A percentile compares a stretch with the other conserved stretches of the same genome.
These are phyloP conservation scores for Argyrosomus regius DNA, from an alignment of 2,797 vertebrate genomes.

Conservation along the genomic window DNA sequence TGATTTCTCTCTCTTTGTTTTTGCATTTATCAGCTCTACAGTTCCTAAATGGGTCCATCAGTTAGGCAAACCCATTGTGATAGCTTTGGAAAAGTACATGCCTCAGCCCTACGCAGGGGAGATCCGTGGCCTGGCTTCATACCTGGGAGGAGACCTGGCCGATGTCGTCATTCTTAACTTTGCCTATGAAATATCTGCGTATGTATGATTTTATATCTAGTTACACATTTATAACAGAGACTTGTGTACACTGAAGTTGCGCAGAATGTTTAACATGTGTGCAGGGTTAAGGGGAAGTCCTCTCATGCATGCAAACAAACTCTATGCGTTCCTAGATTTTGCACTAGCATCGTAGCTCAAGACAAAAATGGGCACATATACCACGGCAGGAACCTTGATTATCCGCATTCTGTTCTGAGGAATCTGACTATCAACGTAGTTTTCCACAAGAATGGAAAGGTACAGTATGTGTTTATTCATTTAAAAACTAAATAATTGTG, in stretches of 20 bases:
- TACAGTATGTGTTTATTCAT: conserved; percentile 76
- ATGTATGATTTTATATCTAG: conserved; percentile 71
- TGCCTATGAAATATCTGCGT: conserved; percentile 93
- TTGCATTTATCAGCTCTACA: conserved; percentile 74
- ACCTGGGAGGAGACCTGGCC: conserved; percentile 77
- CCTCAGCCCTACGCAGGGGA: conserved; percentile 89
- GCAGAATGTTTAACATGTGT: background rate
- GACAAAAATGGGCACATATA: conserved; percentile 89
- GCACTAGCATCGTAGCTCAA: conserved; percentile 94
- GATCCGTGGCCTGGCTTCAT: conserved; percentile 87
- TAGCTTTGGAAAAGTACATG: conserved; percentile 81
- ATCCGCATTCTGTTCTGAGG: conserved; percentile 85
- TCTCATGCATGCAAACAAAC: conserved; percentile 11
- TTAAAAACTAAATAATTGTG: background rate
- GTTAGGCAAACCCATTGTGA: conserved; percentile 76
- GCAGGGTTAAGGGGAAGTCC: background rate
- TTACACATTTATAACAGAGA: background rate
- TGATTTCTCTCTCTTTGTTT: background rate
- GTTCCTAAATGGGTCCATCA: conserved; percentile 92
- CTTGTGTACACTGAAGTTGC: background rate
- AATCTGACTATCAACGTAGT: conserved; percentile 89
- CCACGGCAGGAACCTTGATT: conserved; percentile 96
- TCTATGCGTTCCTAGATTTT: conserved; percentile 86
- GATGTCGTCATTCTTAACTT: conserved; percentile 93
- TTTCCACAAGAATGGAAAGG: conserved; percentile 90